Base-by-base conservation (phyloP, 2,888 invertebrate genomes). In the Agrotis ipsilon region DNA sequence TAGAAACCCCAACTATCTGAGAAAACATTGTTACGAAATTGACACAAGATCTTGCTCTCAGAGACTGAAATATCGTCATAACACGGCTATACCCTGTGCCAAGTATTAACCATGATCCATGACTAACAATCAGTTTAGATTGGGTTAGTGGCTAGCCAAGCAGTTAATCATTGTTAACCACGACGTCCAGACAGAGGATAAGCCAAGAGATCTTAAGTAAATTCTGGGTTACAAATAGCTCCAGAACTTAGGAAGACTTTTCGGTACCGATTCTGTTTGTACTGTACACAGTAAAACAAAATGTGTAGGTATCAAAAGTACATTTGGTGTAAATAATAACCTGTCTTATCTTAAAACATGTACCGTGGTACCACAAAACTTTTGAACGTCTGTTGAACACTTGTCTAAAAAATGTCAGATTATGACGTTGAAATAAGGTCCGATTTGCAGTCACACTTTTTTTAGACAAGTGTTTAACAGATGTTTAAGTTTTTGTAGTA, bases 101-200 rank as follows among this genome's bases (percentile, higher is more conserved):
- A 81, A 79, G 81, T 77, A 63, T 60, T 57, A 65, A 54, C 77
- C 58, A 64, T 49, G 32, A 43, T 27, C 60, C 63, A 67, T 75
- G 68, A 60, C 51, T 55, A 48, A 79, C 76, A 73, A 80, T 73
- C 66, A 73, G 62, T 73, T 55, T n/a, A 43, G 55, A 75, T 80
- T 67, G 32, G 65, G 57, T 43, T 52, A 62, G 80, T 24, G 49
- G 80, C 16, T 62, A 74, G 67, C 48, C 55, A 48, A 48, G 48
- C 57, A n/a, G 51, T 80, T 79, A 52, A 52, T 77, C 75, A 60
- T 32, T 48, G 65, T 46, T 61, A 16, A 11, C 19, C 52, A n/a
- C 32, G 57, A 58, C 32, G 18, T 59, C 19, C 54, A 32, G 43
- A 46, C 32, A 19, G 43, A 60, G 63, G 52, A 27, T 51, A 60